phyloP scores from a whole-genome alignment of 1,140 invertebrate species.

The Periplaneta americana region DNA sequence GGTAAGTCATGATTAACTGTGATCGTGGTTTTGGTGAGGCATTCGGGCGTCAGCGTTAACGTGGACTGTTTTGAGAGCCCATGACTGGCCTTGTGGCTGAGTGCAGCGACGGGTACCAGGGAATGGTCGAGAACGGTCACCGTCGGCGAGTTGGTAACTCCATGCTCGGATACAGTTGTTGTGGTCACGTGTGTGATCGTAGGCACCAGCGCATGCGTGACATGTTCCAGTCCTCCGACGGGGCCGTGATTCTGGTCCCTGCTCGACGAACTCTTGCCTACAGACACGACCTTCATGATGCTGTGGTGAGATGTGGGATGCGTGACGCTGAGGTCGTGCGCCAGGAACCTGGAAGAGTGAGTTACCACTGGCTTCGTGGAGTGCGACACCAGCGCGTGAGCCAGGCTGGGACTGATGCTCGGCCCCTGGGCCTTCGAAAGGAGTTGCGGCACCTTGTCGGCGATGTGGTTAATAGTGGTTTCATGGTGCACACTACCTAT shows the following conservation, averaged over 20 bases:
- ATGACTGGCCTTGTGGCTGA: not conserved
- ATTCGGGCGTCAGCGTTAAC: not conserved
- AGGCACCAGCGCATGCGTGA: not conserved
- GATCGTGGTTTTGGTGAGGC: not conserved
- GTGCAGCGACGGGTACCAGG: not conserved
- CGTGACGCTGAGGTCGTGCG: not conserved
- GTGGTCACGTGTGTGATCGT: not conserved
- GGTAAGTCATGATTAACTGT: not conserved
- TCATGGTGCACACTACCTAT: not conserved
- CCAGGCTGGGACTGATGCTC: not conserved
- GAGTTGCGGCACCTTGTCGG: not conserved
- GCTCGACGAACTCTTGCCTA: not conserved
- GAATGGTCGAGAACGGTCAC: not conserved
- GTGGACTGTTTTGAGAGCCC: not conserved
- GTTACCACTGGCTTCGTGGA: not conserved
- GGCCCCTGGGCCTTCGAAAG: not conserved
- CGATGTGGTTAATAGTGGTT: not conserved
- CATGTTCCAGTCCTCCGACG: not conserved
- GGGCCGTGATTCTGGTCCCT: not conserved
- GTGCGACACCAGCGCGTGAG: not conserved
- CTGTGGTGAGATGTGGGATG: not conserved
- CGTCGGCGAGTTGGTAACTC: not conserved
- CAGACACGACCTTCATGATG: not conserved
- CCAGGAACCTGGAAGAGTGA: not conserved
- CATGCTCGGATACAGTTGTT: not conserved